These are phyloP conservation scores for Erinaceus europaeus DNA, from an alignment of 2,113 vertebrate genomes.

Conservation along the genomic window DNA sequence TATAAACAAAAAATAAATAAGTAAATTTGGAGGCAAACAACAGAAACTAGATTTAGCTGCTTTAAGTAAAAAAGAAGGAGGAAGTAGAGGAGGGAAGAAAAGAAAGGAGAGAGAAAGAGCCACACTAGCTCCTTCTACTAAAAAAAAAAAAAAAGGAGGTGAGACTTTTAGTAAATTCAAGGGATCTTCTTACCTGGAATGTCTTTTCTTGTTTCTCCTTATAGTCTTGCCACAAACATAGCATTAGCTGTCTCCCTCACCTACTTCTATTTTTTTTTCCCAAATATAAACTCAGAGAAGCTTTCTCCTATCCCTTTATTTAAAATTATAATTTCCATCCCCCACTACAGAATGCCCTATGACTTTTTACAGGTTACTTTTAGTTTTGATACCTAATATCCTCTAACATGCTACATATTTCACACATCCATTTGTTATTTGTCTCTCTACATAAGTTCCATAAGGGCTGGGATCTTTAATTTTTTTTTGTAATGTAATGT, in stretches of 20 bases:
- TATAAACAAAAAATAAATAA: not conserved
- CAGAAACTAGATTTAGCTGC: not conserved
- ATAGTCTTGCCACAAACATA: not conserved
- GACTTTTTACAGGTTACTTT: not conserved
- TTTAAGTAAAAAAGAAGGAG: not conserved
- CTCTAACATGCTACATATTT: not conserved
- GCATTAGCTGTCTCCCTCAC: not conserved
- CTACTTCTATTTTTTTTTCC: not conserved
- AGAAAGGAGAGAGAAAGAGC: too few species aligned
- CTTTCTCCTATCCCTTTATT: not conserved
- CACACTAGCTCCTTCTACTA: not conserved
- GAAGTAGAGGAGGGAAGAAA: too few species aligned
- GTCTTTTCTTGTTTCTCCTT: not conserved
- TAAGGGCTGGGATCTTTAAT: too few species aligned
- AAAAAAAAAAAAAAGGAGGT: not conserved
- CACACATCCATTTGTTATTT: too few species aligned
- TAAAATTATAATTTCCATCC: not conserved
- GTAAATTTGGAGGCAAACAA: not conserved
- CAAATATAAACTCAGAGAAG: not conserved
- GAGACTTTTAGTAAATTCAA: not conserved
- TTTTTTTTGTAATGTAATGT: too few species aligned
- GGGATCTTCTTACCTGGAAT: not conserved
- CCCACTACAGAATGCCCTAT: not conserved
- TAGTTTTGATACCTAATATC: not conserved
- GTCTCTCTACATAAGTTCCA: too few species aligned